These are phyloP conservation scores for Progne subis DNA, from an alignment of 2,113 vertebrate species.

Conservation along the genomic window DNA sequence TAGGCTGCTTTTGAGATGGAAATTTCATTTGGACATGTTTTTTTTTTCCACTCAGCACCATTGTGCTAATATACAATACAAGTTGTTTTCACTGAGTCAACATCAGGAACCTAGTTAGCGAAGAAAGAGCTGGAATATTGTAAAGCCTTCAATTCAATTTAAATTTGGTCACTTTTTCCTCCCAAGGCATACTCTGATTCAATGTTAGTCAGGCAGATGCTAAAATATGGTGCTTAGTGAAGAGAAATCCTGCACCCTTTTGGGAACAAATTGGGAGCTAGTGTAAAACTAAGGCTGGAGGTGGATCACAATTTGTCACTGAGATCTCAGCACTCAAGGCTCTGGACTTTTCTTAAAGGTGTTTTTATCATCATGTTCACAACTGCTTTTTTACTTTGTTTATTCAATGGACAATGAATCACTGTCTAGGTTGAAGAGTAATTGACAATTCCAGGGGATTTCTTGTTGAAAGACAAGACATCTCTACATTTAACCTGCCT, in stretches of 20 bases:
- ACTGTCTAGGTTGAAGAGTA: not conserved
- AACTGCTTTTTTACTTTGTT: not conserved
- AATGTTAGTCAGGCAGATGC: not conserved
- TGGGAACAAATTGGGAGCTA: not conserved
- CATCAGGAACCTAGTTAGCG: not conserved
- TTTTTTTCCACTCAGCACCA: not conserved
- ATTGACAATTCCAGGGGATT: not conserved
- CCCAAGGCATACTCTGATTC: not conserved
- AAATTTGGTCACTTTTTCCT: too few relatives aligned
- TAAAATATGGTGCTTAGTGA: not conserved
- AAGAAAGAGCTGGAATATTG: not conserved
- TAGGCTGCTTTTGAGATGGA: not conserved
- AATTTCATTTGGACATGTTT: not conserved
- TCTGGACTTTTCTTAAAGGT: not conserved
- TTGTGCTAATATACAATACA: not conserved
- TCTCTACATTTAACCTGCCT: constrained; percentile 10
- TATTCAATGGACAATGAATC: not conserved
- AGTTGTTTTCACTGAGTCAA: not conserved
- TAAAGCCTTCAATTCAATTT: not conserved
- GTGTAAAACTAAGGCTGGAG: not conserved
- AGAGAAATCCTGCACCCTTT: not conserved
- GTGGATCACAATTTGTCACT: not conserved
- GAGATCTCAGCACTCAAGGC: not conserved
- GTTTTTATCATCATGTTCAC: not conserved
- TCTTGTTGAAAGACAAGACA: not conserved